phyloP scores from a whole-genome alignment of 2,888 invertebrate species.

The Caenorhabditis panamensis region DNA sequence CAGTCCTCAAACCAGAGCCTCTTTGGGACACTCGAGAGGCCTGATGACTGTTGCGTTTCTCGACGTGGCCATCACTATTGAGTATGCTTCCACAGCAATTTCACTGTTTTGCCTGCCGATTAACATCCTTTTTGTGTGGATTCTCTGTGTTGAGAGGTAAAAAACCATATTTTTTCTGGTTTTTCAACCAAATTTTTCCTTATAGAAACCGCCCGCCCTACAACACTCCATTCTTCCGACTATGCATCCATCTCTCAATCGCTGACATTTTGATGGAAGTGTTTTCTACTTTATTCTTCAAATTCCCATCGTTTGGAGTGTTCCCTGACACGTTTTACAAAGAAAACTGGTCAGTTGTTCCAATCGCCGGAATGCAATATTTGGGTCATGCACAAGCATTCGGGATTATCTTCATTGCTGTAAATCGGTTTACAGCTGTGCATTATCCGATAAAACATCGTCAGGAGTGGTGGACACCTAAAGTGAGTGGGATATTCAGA shows the following conservation, averaged over 20 bases:
- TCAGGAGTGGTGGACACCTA: constrained; percentile 71
- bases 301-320: constrained; percentile 71
- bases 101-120: constrained; percentile 70
- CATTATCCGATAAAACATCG: constrained; percentile 11
- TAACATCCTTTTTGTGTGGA: constrained; percentile 69
- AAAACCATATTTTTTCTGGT: not conserved
- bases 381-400: constrained; percentile 74
- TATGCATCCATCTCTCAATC: constrained; percentile 73
- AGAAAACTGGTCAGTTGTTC: constrained; percentile 68
- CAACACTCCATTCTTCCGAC: constrained; percentile 70
- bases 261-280: constrained; percentile 72
- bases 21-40: constrained; percentile 36
- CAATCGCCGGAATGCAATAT: constrained; percentile 71
- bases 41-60: constrained; percentile 55
- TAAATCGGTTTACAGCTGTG: constrained; percentile 8
- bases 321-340: constrained; percentile 65
- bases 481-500: not conserved
- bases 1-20: constrained; percentile 7
- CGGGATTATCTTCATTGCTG: constrained; percentile 72
- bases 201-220: constrained; percentile 66
- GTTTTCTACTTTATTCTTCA: constrained; percentile 72
- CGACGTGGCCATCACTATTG: constrained; percentile 63
- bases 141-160: constrained; percentile 66
- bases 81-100: constrained; percentile 67
- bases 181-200: constrained; percentile 10